Evolutionary conservation across 2,888 invertebrate genomes (phyloP).

Genomic region (Hetaerina titia): DNA sequence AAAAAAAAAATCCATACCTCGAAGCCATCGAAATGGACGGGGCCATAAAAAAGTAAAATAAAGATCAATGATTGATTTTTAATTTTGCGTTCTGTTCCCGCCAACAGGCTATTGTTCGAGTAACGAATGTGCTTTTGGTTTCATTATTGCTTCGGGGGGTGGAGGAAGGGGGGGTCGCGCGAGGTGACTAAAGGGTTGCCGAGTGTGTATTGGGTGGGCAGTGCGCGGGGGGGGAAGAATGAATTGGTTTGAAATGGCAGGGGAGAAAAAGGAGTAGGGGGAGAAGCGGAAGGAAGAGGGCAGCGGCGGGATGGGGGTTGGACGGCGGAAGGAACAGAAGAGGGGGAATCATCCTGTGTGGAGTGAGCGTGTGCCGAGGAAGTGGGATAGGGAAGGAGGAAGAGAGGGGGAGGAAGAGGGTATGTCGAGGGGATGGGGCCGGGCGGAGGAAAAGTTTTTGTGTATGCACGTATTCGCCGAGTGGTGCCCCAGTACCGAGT

Average conservation of each 20-base stretch:
- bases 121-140: constrained; percentile 66
- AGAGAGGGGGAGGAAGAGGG: background rate
- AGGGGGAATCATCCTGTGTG: background rate
- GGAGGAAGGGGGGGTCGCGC: background rate
- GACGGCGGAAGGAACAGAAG: background rate
- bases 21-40: constrained; percentile 37
- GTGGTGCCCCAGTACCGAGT: background rate
- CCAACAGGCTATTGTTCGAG: constrained; percentile 52
- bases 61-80: constrained; percentile 62
- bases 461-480: constrained; percentile 2
- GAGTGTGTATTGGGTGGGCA: background rate
- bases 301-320: background rate
- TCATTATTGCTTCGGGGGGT: constrained; percentile 49
- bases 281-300: background rate
- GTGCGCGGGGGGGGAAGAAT: background rate
- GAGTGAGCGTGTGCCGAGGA: background rate
- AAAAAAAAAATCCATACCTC: constrained; percentile 2
- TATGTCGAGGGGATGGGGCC: background rate
- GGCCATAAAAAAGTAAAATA: constrained; percentile 36
- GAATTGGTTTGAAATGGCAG: constrained; percentile 15
- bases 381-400: background rate
- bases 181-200: background rate
- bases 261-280: background rate
- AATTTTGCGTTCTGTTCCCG: constrained; percentile 61
- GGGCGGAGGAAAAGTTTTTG: constrained; percentile 9